phyloP scores from a whole-genome alignment of 2,888 invertebrate species.

The Steinernema hermaphroditum region DNA sequence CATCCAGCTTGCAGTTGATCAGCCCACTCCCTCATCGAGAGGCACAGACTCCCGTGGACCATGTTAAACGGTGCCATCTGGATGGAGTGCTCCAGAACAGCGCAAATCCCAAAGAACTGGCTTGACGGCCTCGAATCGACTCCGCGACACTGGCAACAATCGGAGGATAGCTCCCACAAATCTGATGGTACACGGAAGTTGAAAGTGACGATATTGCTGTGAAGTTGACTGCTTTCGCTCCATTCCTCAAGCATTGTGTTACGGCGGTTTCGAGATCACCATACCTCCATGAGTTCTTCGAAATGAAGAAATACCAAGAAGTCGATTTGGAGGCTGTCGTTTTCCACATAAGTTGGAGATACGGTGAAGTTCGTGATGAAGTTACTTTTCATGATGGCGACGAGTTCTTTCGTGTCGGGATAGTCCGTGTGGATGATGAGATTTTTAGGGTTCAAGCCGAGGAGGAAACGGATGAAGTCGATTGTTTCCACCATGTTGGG shows the following conservation, averaged over 20 bases:
- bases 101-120: not conserved
- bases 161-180: not conserved
- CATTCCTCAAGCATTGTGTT: not conserved
- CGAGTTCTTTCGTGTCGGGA: not conserved
- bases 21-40: not conserved
- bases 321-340: not conserved
- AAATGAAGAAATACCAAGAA: not conserved
- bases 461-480: not conserved
- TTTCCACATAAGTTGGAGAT: not conserved
- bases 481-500: not conserved
- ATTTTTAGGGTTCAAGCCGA: not conserved
- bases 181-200: not conserved
- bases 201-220: not conserved
- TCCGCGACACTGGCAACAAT: not conserved
- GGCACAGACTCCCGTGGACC: not conserved
- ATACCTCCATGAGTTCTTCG: not conserved
- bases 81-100: not conserved
- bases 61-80: not conserved
- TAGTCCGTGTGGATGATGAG: not conserved
- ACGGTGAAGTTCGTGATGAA: not conserved
- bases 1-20: too few relatives aligned
- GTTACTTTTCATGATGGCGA: not conserved
- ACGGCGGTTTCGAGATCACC: not conserved
- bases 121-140: not conserved
- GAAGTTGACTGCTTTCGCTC: not conserved